Evolutionary conservation across 2,797 vertebrate genomes (phyloP).

Genomic region (Falco cherrug): DNA sequence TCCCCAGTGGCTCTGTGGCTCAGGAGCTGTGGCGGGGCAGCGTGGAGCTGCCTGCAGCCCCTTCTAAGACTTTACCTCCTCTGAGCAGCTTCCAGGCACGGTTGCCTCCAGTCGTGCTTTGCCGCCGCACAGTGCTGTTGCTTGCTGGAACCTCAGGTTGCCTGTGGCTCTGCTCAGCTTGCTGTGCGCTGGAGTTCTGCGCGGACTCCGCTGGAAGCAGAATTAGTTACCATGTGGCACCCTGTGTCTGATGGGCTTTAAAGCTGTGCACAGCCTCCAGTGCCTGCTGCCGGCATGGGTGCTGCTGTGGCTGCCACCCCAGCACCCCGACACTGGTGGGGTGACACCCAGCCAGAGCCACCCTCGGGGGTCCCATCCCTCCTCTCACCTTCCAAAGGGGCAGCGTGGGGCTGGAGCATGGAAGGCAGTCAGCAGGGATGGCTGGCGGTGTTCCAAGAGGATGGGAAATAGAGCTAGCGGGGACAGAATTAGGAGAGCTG

Average conservation of each 20-base stretch:
- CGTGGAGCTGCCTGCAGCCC: constrained; percentile 20
- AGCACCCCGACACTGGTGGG: background rate
- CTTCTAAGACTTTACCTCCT: background rate
- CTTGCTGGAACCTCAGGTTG: background rate
- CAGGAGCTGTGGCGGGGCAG: background rate
- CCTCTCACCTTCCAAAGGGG: background rate
- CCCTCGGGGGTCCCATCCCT: accelerated
- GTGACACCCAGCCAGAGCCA: background rate
- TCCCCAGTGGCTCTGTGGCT: background rate
- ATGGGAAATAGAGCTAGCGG: background rate
- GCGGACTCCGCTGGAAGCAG: background rate
- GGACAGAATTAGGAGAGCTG: background rate
- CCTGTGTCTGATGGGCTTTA: background rate
- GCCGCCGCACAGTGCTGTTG: background rate
- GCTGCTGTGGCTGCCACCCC: background rate
- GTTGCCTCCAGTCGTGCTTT: background rate
- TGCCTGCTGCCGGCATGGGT: background rate
- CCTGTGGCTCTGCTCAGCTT: background rate
- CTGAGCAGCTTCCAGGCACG: background rate
- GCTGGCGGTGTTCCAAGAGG: background rate
- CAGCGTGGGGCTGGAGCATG: background rate
- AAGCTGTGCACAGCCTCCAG: background rate
- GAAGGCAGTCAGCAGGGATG: background rate
- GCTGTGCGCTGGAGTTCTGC: background rate
- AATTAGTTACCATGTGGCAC: background rate